Evolutionary conservation across 2,113 vertebrate species (phyloP).

Genomic region (Anoura caudifer): DNA sequence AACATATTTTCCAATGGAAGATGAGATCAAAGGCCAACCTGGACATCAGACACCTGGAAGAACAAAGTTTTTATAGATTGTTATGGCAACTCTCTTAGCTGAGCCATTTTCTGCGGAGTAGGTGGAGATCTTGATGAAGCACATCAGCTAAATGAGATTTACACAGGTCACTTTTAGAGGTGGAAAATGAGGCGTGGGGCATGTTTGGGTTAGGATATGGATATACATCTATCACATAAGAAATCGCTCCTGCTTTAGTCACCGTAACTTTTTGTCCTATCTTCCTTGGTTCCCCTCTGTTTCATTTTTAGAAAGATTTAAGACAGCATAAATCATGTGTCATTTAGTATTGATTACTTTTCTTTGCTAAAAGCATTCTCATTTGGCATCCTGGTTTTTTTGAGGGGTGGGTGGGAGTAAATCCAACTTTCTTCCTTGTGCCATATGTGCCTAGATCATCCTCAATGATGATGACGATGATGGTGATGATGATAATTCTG

Average conservation of each 20-base stretch:
- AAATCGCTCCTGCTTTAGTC: not conserved
- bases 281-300: not conserved
- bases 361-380: not conserved
- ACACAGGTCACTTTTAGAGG: not conserved
- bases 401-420: not conserved
- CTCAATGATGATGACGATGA: not conserved
- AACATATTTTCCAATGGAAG: not conserved
- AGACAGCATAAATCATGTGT: not conserved
- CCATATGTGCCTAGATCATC: not conserved
- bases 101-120: not conserved
- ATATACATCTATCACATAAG: not conserved
- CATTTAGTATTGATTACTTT: not conserved
- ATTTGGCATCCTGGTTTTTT: not conserved
- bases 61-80: not conserved
- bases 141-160: not conserved
- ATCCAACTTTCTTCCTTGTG: not conserved
- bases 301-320: slow-evolving; percentile 30
- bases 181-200: not conserved
- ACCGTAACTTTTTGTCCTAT: not conserved
- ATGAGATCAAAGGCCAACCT: not conserved
- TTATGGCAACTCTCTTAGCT: not conserved
- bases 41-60: not conserved
- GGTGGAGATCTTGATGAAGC: not conserved
- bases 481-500: not conserved
- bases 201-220: not conserved